Percentiles rank a stretch among this genome's conserved stretches.
Evolutionary conservation across 2,888 invertebrate genomes (phyloP).

Genomic region (Caenorhabditis sulstoni): DNA sequence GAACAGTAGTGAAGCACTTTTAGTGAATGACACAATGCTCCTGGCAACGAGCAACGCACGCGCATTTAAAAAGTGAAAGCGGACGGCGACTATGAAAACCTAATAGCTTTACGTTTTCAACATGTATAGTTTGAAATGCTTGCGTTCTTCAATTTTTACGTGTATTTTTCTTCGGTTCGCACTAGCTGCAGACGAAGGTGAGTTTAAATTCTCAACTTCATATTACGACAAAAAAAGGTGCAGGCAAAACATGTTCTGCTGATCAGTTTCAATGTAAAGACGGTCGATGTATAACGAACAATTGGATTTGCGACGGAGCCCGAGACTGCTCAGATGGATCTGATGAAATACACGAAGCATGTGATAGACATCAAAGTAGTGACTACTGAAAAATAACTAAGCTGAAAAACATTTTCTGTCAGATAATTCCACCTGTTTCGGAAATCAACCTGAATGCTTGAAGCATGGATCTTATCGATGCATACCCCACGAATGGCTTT

Average conservation of each 20-base stretch:
- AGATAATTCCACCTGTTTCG: constrained; percentile 62
- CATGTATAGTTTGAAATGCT: background rate
- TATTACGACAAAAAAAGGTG: no score
- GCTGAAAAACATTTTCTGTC: background rate
- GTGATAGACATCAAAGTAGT: constrained; percentile 57
- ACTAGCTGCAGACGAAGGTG: no score
- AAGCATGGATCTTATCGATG: constrained; percentile 57
- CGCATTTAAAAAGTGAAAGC: constrained; percentile 20
- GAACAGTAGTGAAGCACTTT: no score
- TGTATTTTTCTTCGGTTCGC: no score
- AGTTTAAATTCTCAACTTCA: no score
- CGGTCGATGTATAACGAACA: constrained; percentile 57
- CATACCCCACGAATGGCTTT: constrained; percentile 66
- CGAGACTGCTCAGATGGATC: constrained; percentile 59
- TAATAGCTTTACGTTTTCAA: constrained; percentile 16
- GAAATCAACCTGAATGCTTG: constrained; percentile 65
- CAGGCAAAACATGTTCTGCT: constrained; percentile 23
- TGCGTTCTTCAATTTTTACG: background rate
- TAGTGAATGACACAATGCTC: no score
- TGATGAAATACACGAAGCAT: constrained; percentile 58
- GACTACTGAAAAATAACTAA: no score
- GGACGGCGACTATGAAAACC: constrained; percentile 19
- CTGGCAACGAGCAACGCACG: constrained; percentile 33
- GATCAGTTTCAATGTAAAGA: constrained; percentile 49
- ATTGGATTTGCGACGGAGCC: constrained; percentile 66